Conservation (phyloP, 2,888 invertebrate species). For the Cacoxenus indagator region DNA sequence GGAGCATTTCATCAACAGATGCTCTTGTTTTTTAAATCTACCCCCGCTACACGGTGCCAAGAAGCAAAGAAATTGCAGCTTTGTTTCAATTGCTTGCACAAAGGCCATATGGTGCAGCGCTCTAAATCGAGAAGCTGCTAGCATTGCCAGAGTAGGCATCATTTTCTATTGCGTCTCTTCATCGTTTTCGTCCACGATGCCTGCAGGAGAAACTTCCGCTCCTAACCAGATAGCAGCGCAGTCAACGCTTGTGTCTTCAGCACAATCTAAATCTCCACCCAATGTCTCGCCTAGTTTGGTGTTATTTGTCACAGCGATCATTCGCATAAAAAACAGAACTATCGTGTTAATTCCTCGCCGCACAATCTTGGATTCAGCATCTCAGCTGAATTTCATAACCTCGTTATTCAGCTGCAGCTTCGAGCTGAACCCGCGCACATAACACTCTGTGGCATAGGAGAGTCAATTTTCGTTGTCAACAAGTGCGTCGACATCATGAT, state of each 20-base stretch:
- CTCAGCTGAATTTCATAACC: not conserved
- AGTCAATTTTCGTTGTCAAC: too few relatives aligned
- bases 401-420: not conserved
- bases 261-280: too few relatives aligned
- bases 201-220: not conserved
- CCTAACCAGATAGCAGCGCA: not conserved
- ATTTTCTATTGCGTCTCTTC: not conserved
- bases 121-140: slow-evolving; percentile 22
- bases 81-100: slow-evolving; percentile 30
- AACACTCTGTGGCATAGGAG: not conserved
- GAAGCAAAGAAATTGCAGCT: slow-evolving; percentile 22
- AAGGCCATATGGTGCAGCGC: slow-evolving; percentile 20
- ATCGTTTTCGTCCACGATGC: not conserved
- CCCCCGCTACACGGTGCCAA: slow-evolving; percentile 6
- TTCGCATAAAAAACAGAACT: too few relatives aligned
- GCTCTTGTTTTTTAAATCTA: not conserved
- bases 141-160: too few relatives aligned
- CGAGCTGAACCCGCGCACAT: not conserved
- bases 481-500: too few relatives aligned
- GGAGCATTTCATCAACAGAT: too few relatives aligned
- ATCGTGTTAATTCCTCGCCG: too few relatives aligned
- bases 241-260: not conserved
- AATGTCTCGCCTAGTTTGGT: not conserved
- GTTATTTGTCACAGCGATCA: not conserved
- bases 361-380: too few relatives aligned